Conservation (phyloP, 2,113 vertebrate genomes). For the Menidia beryllina region DNA sequence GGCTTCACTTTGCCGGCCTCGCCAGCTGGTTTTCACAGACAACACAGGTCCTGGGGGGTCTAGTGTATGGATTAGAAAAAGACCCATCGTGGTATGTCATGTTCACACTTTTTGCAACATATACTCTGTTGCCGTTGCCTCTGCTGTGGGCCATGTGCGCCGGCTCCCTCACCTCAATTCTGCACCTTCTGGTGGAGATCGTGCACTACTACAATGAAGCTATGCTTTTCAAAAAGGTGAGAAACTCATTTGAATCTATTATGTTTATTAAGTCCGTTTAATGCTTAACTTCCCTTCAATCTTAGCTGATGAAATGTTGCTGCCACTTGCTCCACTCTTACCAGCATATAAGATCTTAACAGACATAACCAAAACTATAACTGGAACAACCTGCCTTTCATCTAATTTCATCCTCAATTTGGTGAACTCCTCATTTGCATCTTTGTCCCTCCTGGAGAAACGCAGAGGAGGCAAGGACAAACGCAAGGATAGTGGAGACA, state of each 20-base stretch:
- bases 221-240: constrained; percentile 76
- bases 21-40: constrained; percentile 83
- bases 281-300: no score
- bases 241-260: background rate
- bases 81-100: constrained; percentile 84
- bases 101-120: constrained; percentile 82
- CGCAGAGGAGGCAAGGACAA: no score
- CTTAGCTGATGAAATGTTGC: no score
- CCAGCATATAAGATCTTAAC: no score
- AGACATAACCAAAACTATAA: no score
- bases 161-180: constrained; percentile 74
- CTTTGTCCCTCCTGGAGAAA: no score
- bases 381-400: no score
- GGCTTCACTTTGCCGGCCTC: constrained; percentile 79
- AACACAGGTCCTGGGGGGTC: constrained; percentile 75
- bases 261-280: no score
- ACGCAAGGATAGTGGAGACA: no score
- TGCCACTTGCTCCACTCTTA: background rate
- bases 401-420: no score
- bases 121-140: constrained; percentile 82
- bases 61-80: constrained; percentile 79
- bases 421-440: no score
- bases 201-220: constrained; percentile 61
- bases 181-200: constrained; percentile 75
- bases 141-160: constrained; percentile 83